phyloP scores from a whole-genome alignment of 2,797 vertebrate species.

The Enteromius viviparus region DNA sequence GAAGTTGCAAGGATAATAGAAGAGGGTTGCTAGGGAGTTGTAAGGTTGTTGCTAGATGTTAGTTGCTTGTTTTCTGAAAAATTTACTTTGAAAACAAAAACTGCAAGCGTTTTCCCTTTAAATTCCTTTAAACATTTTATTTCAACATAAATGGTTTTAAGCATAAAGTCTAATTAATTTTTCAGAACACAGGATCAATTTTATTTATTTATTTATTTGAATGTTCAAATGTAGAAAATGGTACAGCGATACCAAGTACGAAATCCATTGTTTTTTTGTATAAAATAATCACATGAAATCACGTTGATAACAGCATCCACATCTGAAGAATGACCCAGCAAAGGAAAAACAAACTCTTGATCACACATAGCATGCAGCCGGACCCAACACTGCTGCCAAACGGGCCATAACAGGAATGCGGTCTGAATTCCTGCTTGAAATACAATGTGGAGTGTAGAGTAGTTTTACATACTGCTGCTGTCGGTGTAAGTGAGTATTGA shows the following conservation, averaged over 20 bases:
- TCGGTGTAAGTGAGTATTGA: slow-evolving; percentile 25
- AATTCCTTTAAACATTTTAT: not conserved
- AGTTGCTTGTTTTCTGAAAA: not conserved
- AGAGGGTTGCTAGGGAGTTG: too few relatives aligned
- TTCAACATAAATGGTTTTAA: not conserved
- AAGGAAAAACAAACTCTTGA: slow-evolving; percentile 35
- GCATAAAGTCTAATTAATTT: not conserved
- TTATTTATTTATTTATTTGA: too few relatives aligned
- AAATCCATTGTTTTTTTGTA: not conserved
- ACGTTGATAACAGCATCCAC: slow-evolving; percentile 16
- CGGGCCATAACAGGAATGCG: slow-evolving; percentile 4
- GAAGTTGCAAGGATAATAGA: too few relatives aligned
- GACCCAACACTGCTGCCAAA: slow-evolving; percentile 36
- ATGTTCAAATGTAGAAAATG: not conserved
- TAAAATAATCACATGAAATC: slow-evolving; percentile 12
- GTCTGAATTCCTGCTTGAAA: slow-evolving; percentile 41
- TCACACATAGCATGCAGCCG: slow-evolving; percentile 28
- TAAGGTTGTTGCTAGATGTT: too few relatives aligned
- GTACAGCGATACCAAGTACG: not conserved
- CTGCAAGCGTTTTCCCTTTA: too few relatives aligned
- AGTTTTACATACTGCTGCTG: slow-evolving; percentile 21
- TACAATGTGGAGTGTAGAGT: slow-evolving; percentile 3
- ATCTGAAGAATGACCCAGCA: slow-evolving; percentile 2
- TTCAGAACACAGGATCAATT: not conserved
- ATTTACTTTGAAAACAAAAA: too few relatives aligned